phyloP scores from a whole-genome alignment of 2,888 invertebrate species.

The Altica lythri region DNA sequence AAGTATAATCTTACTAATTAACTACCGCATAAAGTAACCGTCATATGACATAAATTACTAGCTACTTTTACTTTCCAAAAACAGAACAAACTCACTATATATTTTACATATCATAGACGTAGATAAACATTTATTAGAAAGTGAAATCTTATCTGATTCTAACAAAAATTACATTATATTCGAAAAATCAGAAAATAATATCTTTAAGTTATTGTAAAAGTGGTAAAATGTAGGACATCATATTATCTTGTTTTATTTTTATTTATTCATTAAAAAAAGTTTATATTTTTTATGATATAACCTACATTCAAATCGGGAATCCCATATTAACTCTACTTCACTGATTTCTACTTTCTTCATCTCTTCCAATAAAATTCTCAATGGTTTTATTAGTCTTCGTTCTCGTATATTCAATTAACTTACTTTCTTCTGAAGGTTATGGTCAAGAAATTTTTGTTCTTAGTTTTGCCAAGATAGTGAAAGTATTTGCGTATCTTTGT shows the following conservation, averaged over 20 bases:
- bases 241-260: no score
- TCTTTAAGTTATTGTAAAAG: no score
- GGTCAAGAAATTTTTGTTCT: slow-evolving; percentile 42
- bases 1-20: no score
- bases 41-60: no score
- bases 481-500: slow-evolving; percentile 42
- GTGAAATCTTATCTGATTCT: neutral
- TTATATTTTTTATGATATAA: no score
- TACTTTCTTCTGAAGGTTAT: slow-evolving; percentile 44
- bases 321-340: slow-evolving; percentile 6
- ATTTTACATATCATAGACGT: neutral
- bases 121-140: neutral
- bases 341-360: slow-evolving; percentile 25
- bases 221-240: no score
- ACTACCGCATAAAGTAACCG: no score
- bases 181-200: no score
- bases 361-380: neutral
- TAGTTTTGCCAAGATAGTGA: slow-evolving; percentile 46
- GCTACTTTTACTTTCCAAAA: no score
- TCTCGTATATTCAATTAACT: slow-evolving; percentile 22
- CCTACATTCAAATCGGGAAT: no score
- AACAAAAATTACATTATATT: neutral
- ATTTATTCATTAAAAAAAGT: no score
- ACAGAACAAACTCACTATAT: neutral
- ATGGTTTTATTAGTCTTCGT: slow-evolving; percentile 4